Conservation (phyloP, 2,113 vertebrate genomes). For the Callospermophilus lateralis region DNA sequence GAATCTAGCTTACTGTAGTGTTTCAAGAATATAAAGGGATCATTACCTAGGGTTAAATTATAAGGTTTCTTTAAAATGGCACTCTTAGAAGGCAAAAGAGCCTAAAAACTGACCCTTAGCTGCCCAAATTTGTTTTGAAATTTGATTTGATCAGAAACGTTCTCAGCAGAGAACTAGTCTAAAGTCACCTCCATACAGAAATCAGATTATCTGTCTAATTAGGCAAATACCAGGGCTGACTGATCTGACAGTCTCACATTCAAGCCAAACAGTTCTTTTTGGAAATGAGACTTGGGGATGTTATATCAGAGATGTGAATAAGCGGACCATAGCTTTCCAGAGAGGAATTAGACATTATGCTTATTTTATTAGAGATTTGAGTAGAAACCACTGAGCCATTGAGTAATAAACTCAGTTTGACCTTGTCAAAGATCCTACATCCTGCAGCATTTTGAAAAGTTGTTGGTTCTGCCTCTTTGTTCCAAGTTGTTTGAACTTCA, state of each 20-base stretch:
- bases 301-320: background rate
- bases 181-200: background rate
- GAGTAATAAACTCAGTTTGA: conserved; percentile 77
- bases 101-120: background rate
- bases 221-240: background rate
- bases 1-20: background rate
- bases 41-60: background rate
- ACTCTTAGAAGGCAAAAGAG: background rate
- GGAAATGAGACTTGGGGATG: background rate
- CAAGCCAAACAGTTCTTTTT: background rate
- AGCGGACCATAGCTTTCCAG: background rate
- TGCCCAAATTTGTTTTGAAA: background rate
- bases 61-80: background rate
- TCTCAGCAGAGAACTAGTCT: background rate
- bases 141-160: background rate
- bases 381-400: conserved; percentile 1
- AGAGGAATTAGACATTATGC: conserved; percentile 46
- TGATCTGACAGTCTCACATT: background rate
- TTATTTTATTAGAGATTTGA: conserved; percentile 62
- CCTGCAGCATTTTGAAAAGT: conserved; percentile 74
- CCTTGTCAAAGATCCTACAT: conserved; percentile 66
- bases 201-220: background rate
- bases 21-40: background rate
- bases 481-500: conserved; percentile 82
- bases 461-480: conserved; percentile 46